These are phyloP conservation scores for Cheumatopsyche charites DNA, from an alignment of 1,140 invertebrate genomes.

Conservation along the genomic window DNA sequence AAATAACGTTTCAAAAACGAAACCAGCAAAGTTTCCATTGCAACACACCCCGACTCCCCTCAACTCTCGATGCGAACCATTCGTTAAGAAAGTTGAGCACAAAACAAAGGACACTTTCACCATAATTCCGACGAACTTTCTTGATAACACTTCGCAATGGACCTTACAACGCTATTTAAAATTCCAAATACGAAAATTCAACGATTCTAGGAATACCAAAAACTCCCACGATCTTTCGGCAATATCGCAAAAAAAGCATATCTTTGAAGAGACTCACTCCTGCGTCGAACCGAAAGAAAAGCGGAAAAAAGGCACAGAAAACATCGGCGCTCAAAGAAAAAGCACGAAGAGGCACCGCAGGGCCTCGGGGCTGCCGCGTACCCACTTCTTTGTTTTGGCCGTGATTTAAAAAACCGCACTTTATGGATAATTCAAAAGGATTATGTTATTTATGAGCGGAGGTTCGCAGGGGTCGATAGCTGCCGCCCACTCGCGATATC, in stretches of 20 bases:
- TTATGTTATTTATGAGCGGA: constrained; percentile 44
- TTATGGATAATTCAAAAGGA: constrained; percentile 44
- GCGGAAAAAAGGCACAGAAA: constrained; percentile 9
- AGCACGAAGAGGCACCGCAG: constrained; percentile 22
- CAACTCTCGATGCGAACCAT: constrained; percentile 8
- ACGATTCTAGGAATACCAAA: background rate
- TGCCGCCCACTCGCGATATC: background rate
- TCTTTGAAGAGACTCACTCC: too few relatives aligned
- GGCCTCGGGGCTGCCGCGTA: constrained; percentile 23
- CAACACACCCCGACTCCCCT: constrained; percentile 1
- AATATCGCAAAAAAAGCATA: too few relatives aligned
- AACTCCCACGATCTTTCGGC: too few relatives aligned
- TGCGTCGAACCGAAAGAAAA: background rate
- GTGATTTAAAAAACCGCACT: constrained; percentile 36
- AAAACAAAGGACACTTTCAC: constrained; percentile 5
- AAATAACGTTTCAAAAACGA: background rate
- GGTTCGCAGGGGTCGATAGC: constrained; percentile 22
- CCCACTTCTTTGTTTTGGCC: constrained; percentile 25
- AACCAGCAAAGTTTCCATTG: background rate
- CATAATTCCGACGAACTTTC: too few relatives aligned
- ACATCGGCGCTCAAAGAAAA: constrained; percentile 18
- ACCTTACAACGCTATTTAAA: too few relatives aligned
- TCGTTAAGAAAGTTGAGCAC: constrained; percentile 7
- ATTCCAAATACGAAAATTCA: too few relatives aligned
- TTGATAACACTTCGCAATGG: too few relatives aligned